Percentiles rank a stretch among this genome's conserved stretches.
Conservation (phyloP, 2,113 vertebrate genomes). For the Urocynchramus pylzowi region DNA sequence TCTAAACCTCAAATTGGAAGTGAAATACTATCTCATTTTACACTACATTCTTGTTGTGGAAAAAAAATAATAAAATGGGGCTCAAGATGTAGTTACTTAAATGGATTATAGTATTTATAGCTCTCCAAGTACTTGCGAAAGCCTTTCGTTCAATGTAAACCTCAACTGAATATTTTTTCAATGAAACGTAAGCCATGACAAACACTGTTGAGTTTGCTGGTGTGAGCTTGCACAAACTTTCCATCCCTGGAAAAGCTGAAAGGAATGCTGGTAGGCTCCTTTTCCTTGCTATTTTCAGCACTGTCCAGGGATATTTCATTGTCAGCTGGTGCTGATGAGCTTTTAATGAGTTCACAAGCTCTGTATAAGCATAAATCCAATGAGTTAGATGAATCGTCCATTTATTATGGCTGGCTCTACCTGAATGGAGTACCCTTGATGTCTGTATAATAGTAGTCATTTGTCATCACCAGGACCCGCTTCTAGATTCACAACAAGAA, state of each 20-base stretch:
- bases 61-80: slow-evolving; percentile 46
- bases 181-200: slow-evolving; percentile 66
- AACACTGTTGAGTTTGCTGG: slow-evolving; percentile 52
- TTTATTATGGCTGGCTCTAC: slow-evolving; percentile 78
- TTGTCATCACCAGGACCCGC: slow-evolving; percentile 95
- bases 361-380: slow-evolving; percentile 65
- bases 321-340: slow-evolving; percentile 64
- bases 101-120: slow-evolving; percentile 59
- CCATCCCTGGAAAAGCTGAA: slow-evolving; percentile 66
- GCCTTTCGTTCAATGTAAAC: slow-evolving; percentile 30
- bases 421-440: slow-evolving; percentile 98
- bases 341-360: slow-evolving; percentile 70
- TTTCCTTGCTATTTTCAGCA: slow-evolving; percentile 69
- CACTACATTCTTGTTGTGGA: slow-evolving; percentile 35
- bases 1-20: slow-evolving; percentile 42
- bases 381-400: slow-evolving; percentile 66
- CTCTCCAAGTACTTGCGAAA: slow-evolving; percentile 38
- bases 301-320: slow-evolving; percentile 69
- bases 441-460: slow-evolving; percentile 99
- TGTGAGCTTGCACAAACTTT: slow-evolving; percentile 65
- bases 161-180: slow-evolving; percentile 61
- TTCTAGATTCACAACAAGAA: slow-evolving; percentile 82
- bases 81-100: slow-evolving; percentile 59
- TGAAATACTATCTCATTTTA: slow-evolving; percentile 29
- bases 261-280: slow-evolving; percentile 61